Evolutionary conservation across 2,888 invertebrate species (phyloP).

Genomic region (Criorhina ranunculi): DNA sequence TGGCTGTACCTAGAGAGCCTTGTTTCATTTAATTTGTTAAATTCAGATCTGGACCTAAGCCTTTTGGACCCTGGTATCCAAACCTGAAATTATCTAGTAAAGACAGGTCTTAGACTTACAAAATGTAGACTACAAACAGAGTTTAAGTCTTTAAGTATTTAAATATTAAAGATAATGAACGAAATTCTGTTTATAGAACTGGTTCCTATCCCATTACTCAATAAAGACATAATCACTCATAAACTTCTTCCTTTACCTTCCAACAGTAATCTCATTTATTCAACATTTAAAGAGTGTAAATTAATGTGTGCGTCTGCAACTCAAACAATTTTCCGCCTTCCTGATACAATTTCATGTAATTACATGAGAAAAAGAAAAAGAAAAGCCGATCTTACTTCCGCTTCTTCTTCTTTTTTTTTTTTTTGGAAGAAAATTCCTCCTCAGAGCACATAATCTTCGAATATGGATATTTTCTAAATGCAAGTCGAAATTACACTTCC

Average conservation of each 20-base stretch:
- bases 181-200: no score
- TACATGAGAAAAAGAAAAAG: not conserved
- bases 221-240: not conserved
- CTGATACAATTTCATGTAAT: slow-evolving; percentile 16
- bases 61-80: no score
- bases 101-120: no score
- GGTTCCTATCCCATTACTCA: no score
- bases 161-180: no score
- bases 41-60: no score
- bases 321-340: slow-evolving; percentile 33
- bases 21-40: no score
- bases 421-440: slow-evolving; percentile 7
- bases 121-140: no score
- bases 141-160: no score
- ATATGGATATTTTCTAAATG: slow-evolving; percentile 49
- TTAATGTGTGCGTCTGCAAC: slow-evolving; percentile 9
- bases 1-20: no score
- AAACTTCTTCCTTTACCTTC: not conserved
- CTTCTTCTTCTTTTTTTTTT: not conserved
- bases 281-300: slow-evolving; percentile 17
- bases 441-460: slow-evolving; percentile 31
- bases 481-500: slow-evolving; percentile 59
- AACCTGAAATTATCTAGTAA: no score
- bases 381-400: not conserved
- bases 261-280: not conserved